These are phyloP conservation scores for Cheilosia pagana DNA, from an alignment of 2,888 invertebrate genomes.

Conservation along the genomic window DNA sequence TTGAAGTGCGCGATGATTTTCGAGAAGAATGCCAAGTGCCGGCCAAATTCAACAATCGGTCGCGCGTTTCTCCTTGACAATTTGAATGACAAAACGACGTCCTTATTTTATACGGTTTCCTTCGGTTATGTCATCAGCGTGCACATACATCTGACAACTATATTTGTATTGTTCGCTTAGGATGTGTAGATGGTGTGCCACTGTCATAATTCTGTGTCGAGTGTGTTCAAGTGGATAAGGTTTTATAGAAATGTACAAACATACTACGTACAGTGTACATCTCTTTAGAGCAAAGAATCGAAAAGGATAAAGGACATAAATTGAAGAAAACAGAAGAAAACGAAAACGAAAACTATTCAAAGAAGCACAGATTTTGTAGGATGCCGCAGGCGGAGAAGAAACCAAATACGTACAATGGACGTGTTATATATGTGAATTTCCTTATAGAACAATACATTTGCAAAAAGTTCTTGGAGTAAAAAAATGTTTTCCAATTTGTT, in stretches of 20 bases:
- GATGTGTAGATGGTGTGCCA: conserved; percentile 5
- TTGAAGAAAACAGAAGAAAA: background rate
- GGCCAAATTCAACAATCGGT: conserved; percentile 1
- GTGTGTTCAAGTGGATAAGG: conserved; percentile 38
- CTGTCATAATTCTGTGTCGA: conserved; percentile 30
- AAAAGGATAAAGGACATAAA: conserved; percentile 14
- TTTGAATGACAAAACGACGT: conserved; percentile 19
- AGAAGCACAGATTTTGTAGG: background rate
- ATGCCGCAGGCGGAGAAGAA: too few species aligned
- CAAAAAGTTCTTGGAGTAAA: too few species aligned
- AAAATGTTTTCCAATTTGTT: too few species aligned
- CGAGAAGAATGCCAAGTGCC: background rate
- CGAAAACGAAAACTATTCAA: background rate
- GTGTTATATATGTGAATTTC: too few species aligned
- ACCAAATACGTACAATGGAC: too few species aligned
- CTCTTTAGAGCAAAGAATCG: background rate
- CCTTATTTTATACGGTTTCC: conserved; percentile 6
- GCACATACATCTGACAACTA: conserved; percentile 12
- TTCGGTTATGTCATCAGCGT: conserved; percentile 23
- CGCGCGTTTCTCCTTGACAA: conserved; percentile 23
- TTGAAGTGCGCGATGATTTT: conserved; percentile 4
- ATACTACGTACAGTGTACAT: background rate
- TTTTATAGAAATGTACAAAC: too few species aligned
- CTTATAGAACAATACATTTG: too few species aligned
- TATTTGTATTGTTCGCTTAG: conserved; percentile 13